Conservation (phyloP, 2,113 vertebrate genomes). For the Gavialis gangeticus region DNA sequence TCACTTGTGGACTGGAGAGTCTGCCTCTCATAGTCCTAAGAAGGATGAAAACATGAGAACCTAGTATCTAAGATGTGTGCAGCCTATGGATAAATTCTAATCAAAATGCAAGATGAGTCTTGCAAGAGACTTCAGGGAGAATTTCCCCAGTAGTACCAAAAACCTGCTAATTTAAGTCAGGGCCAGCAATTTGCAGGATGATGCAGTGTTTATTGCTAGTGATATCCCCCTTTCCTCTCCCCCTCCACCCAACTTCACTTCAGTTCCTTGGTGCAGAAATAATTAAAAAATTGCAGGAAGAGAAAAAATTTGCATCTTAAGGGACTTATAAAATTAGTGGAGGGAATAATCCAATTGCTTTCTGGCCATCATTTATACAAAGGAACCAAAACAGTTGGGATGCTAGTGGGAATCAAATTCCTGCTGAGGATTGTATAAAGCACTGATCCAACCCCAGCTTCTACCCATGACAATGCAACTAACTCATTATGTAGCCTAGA, state of each 20-base stretch:
- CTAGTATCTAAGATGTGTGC: not conserved
- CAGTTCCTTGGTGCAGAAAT: not conserved
- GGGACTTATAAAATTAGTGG: not conserved
- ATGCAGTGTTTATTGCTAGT: not conserved
- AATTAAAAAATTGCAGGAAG: not conserved
- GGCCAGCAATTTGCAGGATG: not conserved
- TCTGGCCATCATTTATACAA: not conserved
- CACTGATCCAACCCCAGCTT: not conserved
- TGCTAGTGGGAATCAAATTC: not conserved
- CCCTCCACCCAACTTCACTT: not conserved
- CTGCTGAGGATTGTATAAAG: not conserved
- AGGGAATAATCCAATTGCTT: not conserved
- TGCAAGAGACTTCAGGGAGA: not conserved
- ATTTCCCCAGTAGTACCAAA: not conserved
- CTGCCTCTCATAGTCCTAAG: not conserved
- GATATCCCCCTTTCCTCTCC: not conserved
- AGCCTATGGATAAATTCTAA: not conserved
- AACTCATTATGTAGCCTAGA: not conserved
- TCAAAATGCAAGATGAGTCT: not conserved
- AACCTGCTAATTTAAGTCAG: not conserved
- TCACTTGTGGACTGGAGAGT: not conserved
- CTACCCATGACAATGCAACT: rapidly evolving
- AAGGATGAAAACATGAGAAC: not conserved
- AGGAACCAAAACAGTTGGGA: not conserved
- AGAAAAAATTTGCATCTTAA: not conserved